Percentiles rank a stretch among this genome's conserved stretches.
These are phyloP conservation scores for Eutrigla gurnardus DNA, from an alignment of 2,797 vertebrate genomes.

Conservation along the genomic window DNA sequence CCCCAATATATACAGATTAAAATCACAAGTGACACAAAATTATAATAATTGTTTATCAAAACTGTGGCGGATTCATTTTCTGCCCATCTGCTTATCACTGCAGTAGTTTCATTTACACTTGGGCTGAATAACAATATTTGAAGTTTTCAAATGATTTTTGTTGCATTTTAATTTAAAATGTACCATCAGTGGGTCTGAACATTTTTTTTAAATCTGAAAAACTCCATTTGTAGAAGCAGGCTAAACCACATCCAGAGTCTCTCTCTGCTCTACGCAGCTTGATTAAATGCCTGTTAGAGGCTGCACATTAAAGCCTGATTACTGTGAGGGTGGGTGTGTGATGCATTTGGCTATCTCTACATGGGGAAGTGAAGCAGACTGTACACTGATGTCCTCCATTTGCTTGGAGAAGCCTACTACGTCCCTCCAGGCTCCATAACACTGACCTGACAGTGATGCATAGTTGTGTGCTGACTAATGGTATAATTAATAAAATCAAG, in stretches of 20 bases:
- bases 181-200: not conserved
- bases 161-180: not conserved
- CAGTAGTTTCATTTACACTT: not conserved
- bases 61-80: not conserved
- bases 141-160: too few species aligned
- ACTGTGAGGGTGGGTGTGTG: constrained; percentile 46
- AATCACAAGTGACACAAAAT: not conserved
- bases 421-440: constrained; percentile 31
- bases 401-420: constrained; percentile 39
- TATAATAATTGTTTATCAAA: not conserved
- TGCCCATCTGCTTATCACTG: not conserved
- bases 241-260: constrained; percentile 23
- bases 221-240: constrained; percentile 8
- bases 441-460: constrained; percentile 38
- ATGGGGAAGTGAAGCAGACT: constrained; percentile 51
- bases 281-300: constrained; percentile 66
- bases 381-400: constrained; percentile 66
- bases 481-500: constrained; percentile 14
- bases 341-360: constrained; percentile 60
- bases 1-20: not conserved
- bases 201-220: constrained; percentile 5
- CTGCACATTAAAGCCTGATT: constrained; percentile 59
- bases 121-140: not conserved
- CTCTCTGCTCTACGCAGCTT: constrained; percentile 48
- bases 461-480: constrained; percentile 36